A percentile compares a stretch with the other conserved stretches of the same genome.
Conservation (phyloP, 35 echinoderm and acorn worm species). For the Heliocidaris erythrogramma region DNA sequence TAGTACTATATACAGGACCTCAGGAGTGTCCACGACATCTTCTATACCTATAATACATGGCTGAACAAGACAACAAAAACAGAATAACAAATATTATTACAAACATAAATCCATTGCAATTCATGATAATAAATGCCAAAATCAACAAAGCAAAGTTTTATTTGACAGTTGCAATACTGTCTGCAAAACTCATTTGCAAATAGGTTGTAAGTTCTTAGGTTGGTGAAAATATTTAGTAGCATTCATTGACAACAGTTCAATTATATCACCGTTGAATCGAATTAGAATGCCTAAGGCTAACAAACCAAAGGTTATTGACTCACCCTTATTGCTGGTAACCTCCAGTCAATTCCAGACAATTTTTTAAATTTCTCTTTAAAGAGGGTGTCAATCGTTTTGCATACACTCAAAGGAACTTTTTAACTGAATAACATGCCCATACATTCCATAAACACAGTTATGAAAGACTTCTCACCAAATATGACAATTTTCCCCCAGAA, state of each 20-base stretch:
- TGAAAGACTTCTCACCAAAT: too few relatives aligned
- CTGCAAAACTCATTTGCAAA: not conserved
- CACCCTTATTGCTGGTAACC: not conserved
- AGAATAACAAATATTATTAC: not conserved
- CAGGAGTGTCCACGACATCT: slow-evolving; percentile 83
- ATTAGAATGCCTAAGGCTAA: not conserved
- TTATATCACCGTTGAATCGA: not conserved
- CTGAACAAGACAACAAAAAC: slow-evolving; percentile 57
- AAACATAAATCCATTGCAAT: not conserved
- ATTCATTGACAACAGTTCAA: not conserved
- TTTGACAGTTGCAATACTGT: not conserved
- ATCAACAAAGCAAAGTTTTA: not conserved
- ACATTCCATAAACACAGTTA: too few relatives aligned
- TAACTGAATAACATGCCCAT: too few relatives aligned
- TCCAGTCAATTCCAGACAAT: not conserved
- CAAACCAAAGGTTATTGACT: not conserved
- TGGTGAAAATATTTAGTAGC: not conserved
- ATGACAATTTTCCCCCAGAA: too few relatives aligned
- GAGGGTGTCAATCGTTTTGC: too few relatives aligned
- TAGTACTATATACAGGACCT: slow-evolving; percentile 79
- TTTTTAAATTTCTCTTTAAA: too few relatives aligned
- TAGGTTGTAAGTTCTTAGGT: not conserved
- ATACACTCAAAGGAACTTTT: too few relatives aligned
- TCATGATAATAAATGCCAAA: not conserved
- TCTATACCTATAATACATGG: slow-evolving; percentile 93